Evolutionary conservation across 2,888 invertebrate genomes (phyloP).

Genomic region (Pterostichus madidus): DNA sequence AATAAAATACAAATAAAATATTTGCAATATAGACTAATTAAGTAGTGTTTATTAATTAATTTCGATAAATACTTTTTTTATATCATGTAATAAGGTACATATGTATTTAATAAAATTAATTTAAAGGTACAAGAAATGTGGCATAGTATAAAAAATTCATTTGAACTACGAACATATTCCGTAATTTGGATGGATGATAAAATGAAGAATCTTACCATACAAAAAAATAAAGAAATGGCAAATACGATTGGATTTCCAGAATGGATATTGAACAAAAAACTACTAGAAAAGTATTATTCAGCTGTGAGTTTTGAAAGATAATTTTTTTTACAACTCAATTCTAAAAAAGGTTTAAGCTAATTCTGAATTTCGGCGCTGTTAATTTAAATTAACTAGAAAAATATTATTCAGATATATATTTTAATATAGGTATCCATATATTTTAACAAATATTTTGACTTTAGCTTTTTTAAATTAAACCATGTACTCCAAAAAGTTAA

Average conservation of each 20-base stretch:
- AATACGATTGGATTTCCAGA: constrained; percentile 88
- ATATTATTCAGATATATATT: constrained; percentile 85
- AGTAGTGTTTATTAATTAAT: too few relatives aligned
- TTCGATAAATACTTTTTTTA: too few relatives aligned
- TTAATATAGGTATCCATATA: too few relatives aligned
- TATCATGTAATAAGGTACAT: too few relatives aligned
- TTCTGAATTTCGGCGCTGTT: constrained; percentile 77
- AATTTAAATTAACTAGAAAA: constrained; percentile 80
- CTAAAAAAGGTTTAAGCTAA: too few relatives aligned
- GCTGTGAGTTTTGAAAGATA: constrained; percentile 77
- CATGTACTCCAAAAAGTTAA: too few relatives aligned
- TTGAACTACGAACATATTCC: constrained; percentile 82
- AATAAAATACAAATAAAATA: too few relatives aligned
- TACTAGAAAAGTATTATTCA: constrained; percentile 84
- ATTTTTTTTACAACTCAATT: constrained; percentile 68
- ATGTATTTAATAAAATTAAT: not conserved
- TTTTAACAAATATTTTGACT: too few relatives aligned
- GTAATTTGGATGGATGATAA: constrained; percentile 88
- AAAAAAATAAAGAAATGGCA: constrained; percentile 86
- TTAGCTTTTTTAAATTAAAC: too few relatives aligned
- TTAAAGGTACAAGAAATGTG: constrained; percentile 85
- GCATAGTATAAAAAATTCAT: constrained; percentile 84
- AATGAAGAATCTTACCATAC: constrained; percentile 86
- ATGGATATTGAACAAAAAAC: constrained; percentile 84
- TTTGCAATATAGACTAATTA: too few relatives aligned